phyloP scores from a whole-genome alignment of 2,888 invertebrate species.

The Sphaeridia pumilis region DNA sequence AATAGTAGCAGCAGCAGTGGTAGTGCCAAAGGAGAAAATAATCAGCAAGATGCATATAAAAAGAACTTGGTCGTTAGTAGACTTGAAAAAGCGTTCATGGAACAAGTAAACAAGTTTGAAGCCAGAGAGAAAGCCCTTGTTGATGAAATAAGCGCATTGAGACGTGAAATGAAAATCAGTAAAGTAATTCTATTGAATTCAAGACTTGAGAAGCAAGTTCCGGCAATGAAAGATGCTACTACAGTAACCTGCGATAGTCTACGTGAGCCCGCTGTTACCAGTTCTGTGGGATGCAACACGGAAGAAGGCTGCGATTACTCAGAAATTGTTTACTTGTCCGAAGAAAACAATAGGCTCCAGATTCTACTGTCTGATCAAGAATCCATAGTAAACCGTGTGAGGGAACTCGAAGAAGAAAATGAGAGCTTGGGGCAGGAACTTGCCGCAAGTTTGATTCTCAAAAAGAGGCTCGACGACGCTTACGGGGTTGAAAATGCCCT shows the following conservation, averaged over 20 bases:
- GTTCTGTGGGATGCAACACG: background rate
- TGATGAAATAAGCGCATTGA: constrained; percentile 31
- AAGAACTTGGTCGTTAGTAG: constrained; percentile 20
- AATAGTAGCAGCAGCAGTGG: too few relatives aligned
- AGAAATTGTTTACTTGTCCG: constrained; percentile 25
- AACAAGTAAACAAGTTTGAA: constrained; percentile 27
- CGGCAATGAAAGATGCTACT: constrained; percentile 8
- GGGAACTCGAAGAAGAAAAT: constrained; percentile 44
- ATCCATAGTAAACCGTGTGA: constrained; percentile 48
- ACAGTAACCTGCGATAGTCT: background rate
- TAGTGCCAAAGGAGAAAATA: background rate
- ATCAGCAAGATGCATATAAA: background rate
- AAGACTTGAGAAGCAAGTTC: constrained; percentile 2
- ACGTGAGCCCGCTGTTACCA: background rate
- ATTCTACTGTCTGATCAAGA: constrained; percentile 44
- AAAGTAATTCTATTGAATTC: too few relatives aligned
- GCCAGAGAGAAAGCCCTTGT: constrained; percentile 25
- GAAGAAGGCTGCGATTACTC: constrained; percentile 6
- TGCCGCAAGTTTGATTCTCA: constrained; percentile 18
- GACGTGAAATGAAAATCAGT: constrained; percentile 21
- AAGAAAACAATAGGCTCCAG: constrained; percentile 47
- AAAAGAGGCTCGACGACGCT: constrained; percentile 28
- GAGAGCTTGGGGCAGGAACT: constrained; percentile 29
- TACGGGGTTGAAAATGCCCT: constrained; percentile 46
- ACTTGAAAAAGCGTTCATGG: constrained; percentile 25